These are phyloP conservation scores for Bombus superbus DNA, from an alignment of 1,140 invertebrate species.

Conservation along the genomic window DNA sequence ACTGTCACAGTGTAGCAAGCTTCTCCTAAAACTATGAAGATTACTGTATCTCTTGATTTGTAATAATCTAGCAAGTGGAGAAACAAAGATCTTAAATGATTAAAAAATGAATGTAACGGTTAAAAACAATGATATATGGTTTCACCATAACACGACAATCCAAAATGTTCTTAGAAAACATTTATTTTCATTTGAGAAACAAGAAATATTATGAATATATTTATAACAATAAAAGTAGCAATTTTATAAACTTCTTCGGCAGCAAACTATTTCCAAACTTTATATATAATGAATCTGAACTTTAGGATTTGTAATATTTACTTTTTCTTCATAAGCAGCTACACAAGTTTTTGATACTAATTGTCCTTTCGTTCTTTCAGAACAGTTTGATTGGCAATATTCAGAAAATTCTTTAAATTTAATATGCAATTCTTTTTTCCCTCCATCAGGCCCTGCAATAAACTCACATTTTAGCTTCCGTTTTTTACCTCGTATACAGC, in stretches of 20 bases:
- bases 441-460: constrained; percentile 88
- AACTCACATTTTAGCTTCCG: constrained; percentile 86
- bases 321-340: constrained; percentile 50
- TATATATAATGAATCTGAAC: background rate
- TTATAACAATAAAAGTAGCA: background rate
- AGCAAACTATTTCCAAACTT: background rate
- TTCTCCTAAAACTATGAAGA: no score
- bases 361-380: constrained; percentile 5
- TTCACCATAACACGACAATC: no score
- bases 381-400: constrained; percentile 57
- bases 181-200: background rate
- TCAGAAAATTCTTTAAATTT: constrained; percentile 84
- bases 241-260: background rate
- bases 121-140: no score
- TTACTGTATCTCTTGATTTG: no score
- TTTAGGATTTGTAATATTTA: constrained; percentile 3
- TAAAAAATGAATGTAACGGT: no score
- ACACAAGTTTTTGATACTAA: constrained; percentile 67
- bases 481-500: constrained; percentile 86
- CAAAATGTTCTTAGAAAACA: background rate
- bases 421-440: constrained; percentile 86
- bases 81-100: background rate
- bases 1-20: no score
- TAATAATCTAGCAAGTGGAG: no score
- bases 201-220: background rate